Conservation (phyloP, 1,140 invertebrate genomes). For the Acyrthosiphon pisum region DNA sequence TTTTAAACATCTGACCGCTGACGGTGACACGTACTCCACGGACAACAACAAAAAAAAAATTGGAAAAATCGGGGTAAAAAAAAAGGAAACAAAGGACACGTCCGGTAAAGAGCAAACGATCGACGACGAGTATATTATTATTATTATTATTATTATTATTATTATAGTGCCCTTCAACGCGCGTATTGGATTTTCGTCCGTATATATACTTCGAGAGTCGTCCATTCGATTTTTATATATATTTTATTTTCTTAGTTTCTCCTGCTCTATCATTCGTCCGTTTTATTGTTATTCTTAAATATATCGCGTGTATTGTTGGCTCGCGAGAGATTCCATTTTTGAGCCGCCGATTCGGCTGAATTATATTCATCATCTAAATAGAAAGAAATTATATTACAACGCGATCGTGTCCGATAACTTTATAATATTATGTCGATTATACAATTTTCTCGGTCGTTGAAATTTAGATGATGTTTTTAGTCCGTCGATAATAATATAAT, state of each 20-base stretch:
- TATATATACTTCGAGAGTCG: background rate
- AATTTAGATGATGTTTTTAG: no score
- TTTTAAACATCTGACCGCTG: conserved; percentile 49
- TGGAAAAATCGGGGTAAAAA: background rate
- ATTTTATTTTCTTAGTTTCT: background rate
- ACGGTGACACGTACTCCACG: conserved; percentile 52
- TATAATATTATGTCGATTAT: background rate
- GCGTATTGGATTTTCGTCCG: conserved; percentile 26
- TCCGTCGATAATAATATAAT: background rate
- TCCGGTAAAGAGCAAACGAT: conserved; percentile 52
- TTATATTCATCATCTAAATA: background rate
- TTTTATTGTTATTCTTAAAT: conserved; percentile 27
- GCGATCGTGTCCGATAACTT: background rate
- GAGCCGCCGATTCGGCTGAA: background rate
- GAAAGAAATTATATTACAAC: background rate
- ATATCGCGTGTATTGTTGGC: background rate
- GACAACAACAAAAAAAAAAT: conserved; percentile 29
- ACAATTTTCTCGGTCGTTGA: no score
- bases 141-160: background rate
- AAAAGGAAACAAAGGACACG: conserved; percentile 42
- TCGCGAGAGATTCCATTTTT: background rate
- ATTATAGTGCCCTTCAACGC: conserved; percentile 2
- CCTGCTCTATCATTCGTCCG: background rate
- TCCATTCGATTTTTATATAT: conserved; percentile 21
- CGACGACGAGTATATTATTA: background rate